phyloP scores from a whole-genome alignment of 2,888 invertebrate species.

The Drosophila monieri region DNA sequence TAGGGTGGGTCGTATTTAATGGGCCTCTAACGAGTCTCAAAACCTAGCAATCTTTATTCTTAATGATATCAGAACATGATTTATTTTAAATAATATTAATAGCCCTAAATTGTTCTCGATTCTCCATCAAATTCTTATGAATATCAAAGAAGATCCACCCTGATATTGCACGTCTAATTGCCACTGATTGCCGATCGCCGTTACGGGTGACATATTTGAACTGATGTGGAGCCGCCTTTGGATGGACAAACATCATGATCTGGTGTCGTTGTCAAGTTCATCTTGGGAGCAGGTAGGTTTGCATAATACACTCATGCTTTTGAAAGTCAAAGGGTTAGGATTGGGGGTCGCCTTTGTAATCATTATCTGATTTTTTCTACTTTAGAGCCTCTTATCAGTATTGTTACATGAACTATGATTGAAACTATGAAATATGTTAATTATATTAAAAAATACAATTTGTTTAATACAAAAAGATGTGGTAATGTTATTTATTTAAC shows the following conservation, averaged over 20 bases:
- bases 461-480: not conserved
- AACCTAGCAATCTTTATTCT: not conserved
- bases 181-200: slow-evolving; percentile 15
- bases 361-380: not conserved
- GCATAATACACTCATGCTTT: slow-evolving; percentile 5
- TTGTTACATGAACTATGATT: too few species aligned
- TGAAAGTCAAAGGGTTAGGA: slow-evolving; percentile 36
- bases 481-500: slow-evolving; percentile 3
- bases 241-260: slow-evolving; percentile 31
- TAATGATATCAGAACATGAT: too few species aligned
- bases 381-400: not conserved
- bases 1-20: not conserved
- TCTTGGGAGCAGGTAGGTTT: not conserved
- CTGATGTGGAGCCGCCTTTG: slow-evolving; percentile 19
- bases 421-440: not conserved
- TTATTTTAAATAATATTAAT: too few species aligned
- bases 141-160: not conserved
- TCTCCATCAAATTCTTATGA: too few species aligned
- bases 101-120: too few species aligned
- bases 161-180: slow-evolving; percentile 25
- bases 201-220: slow-evolving; percentile 26
- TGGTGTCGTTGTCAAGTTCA: slow-evolving; percentile 31
- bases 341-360: not conserved
- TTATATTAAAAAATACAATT: not conserved
- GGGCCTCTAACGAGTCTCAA: not conserved